Base-by-base conservation (phyloP, 2,797 vertebrate species). In the Moxostoma hubbsi region DNA sequence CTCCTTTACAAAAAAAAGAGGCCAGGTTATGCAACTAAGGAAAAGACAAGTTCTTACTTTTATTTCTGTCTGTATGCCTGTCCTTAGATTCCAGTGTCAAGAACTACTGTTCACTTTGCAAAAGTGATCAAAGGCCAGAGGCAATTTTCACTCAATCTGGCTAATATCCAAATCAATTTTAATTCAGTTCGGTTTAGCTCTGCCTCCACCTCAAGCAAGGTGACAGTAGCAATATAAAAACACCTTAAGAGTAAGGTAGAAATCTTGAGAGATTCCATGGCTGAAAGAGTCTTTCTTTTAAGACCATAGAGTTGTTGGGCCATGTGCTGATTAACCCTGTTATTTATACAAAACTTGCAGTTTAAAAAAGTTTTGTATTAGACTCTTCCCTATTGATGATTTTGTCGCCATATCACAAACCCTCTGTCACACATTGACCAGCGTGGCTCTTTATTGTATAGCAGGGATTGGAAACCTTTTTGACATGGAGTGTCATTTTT, bases 131-230 rank as follows among this genome's bases (percentile, higher is more conserved):
- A 63, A 71, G 43, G 61, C 77, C 61, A 65, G 16, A 57, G 59
- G 68, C 16, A 64, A 71, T 72, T 79, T 62, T 77, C 49, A 63
- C 66, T 54, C 57, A 54, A 3, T 77, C 67, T 24, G n/a, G 6
- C 67, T 64, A 71, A 71, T 79, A 79, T 79, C 50, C 13, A 1
- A 54, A 79, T 79, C 67, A 55, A 71, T 79, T 71, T 79, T 63
- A 64, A 79, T 79, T 78, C 58, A 78, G 59, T 70, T 54, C 1
- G 6, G 11, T 46, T 70, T 53, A 64, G 49, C n/a, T 10, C 62
- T 9, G 43, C 51, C 10, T 61, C 75, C 47, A 59, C 45, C 67
- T 54, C 43, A 15, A 7, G 67, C 49, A 54, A 54, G 65, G 18
- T 45, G 75, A 69, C 59, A n/a, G 16, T 46, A 18, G 57, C 10